Percentiles rank a stretch among this genome's conserved stretches.
Conservation (phyloP, 2,888 invertebrate species). For the Alsophila aescularia region DNA sequence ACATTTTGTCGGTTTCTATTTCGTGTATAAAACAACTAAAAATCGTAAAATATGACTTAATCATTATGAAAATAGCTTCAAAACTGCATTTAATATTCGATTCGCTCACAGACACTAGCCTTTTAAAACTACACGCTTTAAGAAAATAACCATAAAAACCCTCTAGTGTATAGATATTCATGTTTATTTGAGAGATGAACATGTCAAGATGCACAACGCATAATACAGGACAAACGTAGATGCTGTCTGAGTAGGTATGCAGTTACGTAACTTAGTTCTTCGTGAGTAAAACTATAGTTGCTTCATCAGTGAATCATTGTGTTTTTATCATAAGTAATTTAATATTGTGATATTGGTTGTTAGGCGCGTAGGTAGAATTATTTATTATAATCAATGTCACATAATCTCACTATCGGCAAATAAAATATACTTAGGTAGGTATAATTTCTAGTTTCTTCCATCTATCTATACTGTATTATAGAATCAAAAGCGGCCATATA, state of each 20-base stretch:
- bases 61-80: too few relatives aligned
- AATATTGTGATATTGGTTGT: slow-evolving; percentile 77
- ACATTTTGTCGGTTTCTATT: too few relatives aligned
- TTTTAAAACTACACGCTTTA: background rate
- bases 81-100: too few relatives aligned
- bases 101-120: too few relatives aligned
- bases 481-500: too few relatives aligned
- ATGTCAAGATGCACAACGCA: slow-evolving; percentile 21
- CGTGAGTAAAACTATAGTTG: slow-evolving; percentile 23
- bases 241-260: slow-evolving; percentile 23
- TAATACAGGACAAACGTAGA: slow-evolving; percentile 13
- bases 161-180: background rate
- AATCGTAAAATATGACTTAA: too few relatives aligned
- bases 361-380: slow-evolving; percentile 55
- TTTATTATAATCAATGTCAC: slow-evolving; percentile 54
- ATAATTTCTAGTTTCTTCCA: too few relatives aligned
- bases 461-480: too few relatives aligned
- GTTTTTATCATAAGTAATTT: slow-evolving; percentile 58
- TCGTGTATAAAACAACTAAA: too few relatives aligned
- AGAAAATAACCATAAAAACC: background rate
- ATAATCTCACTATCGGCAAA: slow-evolving; percentile 42
- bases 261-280: slow-evolving; percentile 27
- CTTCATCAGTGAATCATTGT: slow-evolving; percentile 59
- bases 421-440: background rate
- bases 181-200: slow-evolving; percentile 22